Conservation (phyloP, 2,888 invertebrate genomes). For the Deilephila porcellus region DNA sequence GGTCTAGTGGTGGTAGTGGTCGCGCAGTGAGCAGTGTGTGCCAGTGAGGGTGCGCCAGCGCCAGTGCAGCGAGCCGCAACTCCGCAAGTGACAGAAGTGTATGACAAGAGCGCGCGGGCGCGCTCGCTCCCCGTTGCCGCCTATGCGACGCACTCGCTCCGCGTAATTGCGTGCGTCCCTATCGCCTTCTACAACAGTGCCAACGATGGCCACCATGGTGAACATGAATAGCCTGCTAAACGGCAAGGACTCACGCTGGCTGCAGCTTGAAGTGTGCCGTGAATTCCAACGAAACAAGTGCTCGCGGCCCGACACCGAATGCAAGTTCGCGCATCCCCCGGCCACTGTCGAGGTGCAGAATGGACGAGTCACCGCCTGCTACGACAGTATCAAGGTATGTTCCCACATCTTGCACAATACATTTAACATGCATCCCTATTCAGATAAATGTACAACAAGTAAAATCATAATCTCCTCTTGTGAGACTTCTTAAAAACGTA, state of each 20-base stretch:
- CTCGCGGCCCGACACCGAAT: slow-evolving; percentile 99
- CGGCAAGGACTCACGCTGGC: slow-evolving; percentile 99
- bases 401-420: background rate
- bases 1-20: slow-evolving; percentile 52
- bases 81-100: slow-evolving; percentile 66
- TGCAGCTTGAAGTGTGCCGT: slow-evolving; percentile 99
- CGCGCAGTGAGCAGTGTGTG: slow-evolving; percentile 43
- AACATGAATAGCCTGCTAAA: slow-evolving; percentile 98
- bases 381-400: slow-evolving; percentile 99
- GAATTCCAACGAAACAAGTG: slow-evolving; percentile 99
- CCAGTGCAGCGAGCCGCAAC: slow-evolving; percentile 13
- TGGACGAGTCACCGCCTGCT: slow-evolving; percentile 99
- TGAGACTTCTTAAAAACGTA: slow-evolving; percentile 48
- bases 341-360: slow-evolving; percentile 99
- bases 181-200: slow-evolving; percentile 65
- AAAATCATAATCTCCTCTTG: slow-evolving; percentile 25
- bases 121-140: slow-evolving; percentile 74
- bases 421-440: background rate
- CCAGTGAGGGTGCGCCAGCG: slow-evolving; percentile 33
- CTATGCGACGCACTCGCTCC: slow-evolving; percentile 81
- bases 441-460: background rate
- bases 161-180: slow-evolving; percentile 76
- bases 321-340: slow-evolving; percentile 99
- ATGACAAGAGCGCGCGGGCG: slow-evolving; percentile 76
- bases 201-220: slow-evolving; percentile 93